Evolutionary conservation across 1,140 invertebrate genomes (phyloP).

Genomic region (Drosophila kohkoa): DNA sequence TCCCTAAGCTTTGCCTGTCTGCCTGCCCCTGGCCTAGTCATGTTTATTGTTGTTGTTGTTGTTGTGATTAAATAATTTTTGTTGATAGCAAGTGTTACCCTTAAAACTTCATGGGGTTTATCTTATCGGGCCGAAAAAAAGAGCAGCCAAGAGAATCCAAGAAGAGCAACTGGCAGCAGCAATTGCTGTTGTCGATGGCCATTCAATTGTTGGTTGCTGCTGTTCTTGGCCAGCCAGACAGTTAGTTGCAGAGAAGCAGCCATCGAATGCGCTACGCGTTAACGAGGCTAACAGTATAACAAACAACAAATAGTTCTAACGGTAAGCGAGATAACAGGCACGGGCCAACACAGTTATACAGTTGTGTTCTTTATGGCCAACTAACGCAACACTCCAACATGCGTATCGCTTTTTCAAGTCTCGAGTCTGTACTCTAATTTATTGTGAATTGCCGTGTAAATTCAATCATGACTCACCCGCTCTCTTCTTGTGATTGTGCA

Average conservation of each 20-base stretch:
- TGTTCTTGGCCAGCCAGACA: no score
- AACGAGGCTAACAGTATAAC: neutral
- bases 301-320: constrained; percentile 32
- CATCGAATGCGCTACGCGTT: constrained; percentile 54
- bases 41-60: constrained; percentile 6
- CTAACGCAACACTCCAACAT: constrained; percentile 9
- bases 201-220: constrained; percentile 47
- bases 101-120: constrained; percentile 77
- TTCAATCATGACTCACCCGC: constrained; percentile 62
- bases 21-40: constrained; percentile 21
- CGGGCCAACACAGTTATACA: neutral
- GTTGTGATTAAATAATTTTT: constrained; percentile 31
- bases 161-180: neutral
- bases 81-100: constrained; percentile 74
- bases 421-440: constrained; percentile 17
- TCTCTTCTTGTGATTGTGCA: constrained; percentile 23
- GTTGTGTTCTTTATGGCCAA: constrained; percentile 44
- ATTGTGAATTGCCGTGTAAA: constrained; percentile 29
- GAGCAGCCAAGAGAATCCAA: constrained; percentile 12
- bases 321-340: constrained; percentile 50
- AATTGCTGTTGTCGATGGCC: constrained; percentile 43
- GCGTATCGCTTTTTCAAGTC: constrained; percentile 46
- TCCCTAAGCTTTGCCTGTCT: constrained; percentile 15
- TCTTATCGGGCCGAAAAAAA: constrained; percentile 61
- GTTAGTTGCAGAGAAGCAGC: constrained; percentile 64